Evolutionary conservation across 2,113 vertebrate species (phyloP), one percentile per base, ranked within the genome.

Genomic region (Callopanchax toddi): DNA sequence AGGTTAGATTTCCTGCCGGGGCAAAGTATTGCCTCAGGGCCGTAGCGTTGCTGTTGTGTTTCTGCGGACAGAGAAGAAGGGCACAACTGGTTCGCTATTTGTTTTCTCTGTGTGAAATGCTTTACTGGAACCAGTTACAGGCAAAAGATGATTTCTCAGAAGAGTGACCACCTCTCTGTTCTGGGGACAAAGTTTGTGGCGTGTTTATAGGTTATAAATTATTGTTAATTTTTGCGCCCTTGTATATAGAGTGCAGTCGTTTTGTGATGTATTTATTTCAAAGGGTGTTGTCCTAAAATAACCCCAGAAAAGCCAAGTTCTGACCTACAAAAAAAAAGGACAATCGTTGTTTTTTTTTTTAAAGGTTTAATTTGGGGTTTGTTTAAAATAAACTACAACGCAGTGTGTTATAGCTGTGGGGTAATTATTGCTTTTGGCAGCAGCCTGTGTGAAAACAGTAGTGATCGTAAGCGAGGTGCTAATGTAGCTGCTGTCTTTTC

Each of bases 1-100:
- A 82, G 79, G 86, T 88, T 87, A 86, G 81, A 86, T 85, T 88
- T 90, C 88, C 83, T 88, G 83, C 61, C 51, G 46, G 81, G 50
- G 67, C 39, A 74, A 64, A 78, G 76, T 51, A 4, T 57, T 64
- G 84, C 89, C 85, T 57, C 1, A 29, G 80, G 88, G 78, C 82
- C 62, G 72, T 62, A 70, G 54, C 60, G 85, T 85, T 5, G 78
- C 85, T 67, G 82, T 60, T 79, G 57, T 84, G 40, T 79, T 84
- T 77, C 58, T 82, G 66, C 85, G 85, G 85, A 86, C 68, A 45
- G 76, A 81, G 76, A 83, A 80, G 71, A 87, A 84, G 78, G 67
- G 53, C 76, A 87, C 75, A 78, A 88, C 79, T 89, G 84, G 57
- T 36, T 34, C n/a, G n/a, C 11, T 86, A 68, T 87, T 88, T 88